Evolutionary conservation across 1,140 invertebrate genomes (phyloP).

Genomic region (Neodiprion pinetum): DNA sequence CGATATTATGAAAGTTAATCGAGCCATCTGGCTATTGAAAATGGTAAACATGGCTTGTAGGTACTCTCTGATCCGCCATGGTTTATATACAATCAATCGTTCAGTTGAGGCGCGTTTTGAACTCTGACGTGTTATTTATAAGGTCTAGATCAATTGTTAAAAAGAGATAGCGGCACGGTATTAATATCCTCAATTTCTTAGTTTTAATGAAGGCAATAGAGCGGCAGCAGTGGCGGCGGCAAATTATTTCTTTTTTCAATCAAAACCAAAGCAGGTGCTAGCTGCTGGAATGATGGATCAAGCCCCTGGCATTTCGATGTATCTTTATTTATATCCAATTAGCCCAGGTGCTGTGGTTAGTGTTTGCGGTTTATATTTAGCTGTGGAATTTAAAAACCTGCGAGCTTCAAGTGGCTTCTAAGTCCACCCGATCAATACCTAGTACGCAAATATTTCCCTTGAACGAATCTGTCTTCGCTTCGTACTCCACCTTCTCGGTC

Average conservation of each 20-base stretch:
- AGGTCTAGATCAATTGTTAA: neutral
- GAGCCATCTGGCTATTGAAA: neutral
- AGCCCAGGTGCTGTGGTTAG: neutral
- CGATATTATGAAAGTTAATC: neutral
- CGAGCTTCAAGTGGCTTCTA: neutral
- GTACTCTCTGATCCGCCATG: neutral
- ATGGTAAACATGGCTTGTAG: neutral
- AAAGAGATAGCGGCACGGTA: neutral
- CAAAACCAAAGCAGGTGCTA: neutral
- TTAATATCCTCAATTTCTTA: neutral
- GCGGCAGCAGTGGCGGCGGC: neutral
- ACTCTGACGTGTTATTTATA: conserved; percentile 2
- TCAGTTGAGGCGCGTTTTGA: neutral
- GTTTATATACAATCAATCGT: neutral
- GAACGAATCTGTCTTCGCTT: neutral
- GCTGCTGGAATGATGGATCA: neutral
- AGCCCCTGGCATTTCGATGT: neutral
- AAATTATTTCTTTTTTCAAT: neutral
- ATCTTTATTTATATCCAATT: conserved; percentile 1
- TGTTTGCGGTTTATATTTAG: neutral
- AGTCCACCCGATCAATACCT: neutral
- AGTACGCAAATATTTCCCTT: neutral
- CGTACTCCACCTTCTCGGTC: neutral
- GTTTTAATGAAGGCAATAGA: neutral
- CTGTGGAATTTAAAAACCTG: neutral